Percentiles rank a stretch among this genome's conserved stretches.
Conservation (phyloP, 2,113 vertebrate species). For the Zeus faber region DNA sequence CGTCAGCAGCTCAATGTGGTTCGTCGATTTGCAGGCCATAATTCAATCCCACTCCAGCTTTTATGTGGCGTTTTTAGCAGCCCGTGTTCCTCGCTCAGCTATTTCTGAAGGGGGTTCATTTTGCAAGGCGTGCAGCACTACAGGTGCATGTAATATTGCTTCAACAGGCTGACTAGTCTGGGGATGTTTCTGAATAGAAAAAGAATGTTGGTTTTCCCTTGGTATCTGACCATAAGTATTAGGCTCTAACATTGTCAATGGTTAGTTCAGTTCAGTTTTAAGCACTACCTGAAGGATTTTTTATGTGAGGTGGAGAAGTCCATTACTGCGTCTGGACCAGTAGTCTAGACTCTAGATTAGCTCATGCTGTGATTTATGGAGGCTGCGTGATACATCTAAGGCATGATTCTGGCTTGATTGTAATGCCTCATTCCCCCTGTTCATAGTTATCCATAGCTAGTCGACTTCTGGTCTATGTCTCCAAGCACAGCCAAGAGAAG, state of each 20-base stretch:
- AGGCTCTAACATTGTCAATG: constrained; percentile 42
- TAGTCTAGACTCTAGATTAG: constrained; percentile 68
- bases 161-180: constrained; percentile 25
- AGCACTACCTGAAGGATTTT: constrained; percentile 51
- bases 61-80: constrained; percentile 74
- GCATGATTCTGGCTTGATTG: constrained; percentile 68
- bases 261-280: constrained; percentile 52
- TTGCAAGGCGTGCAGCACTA: constrained; percentile 60
- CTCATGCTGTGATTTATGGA: constrained; percentile 69
- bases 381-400: constrained; percentile 61
- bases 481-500: constrained; percentile 39
- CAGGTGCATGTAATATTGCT: constrained; percentile 66
- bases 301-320: constrained; percentile 56
- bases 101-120: constrained; percentile 64
- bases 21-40: constrained; percentile 62
- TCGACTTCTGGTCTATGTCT: constrained; percentile 67
- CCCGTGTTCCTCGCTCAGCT: constrained; percentile 57
- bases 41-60: constrained; percentile 66
- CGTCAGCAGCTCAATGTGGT: constrained; percentile 50
- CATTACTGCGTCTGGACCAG: constrained; percentile 57
- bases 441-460: constrained; percentile 63
- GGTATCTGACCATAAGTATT: constrained; percentile 60
- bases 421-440: constrained; percentile 71
- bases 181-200: constrained; percentile 42
- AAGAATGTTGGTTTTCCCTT: constrained; percentile 52